Evolutionary conservation across 2,888 invertebrate species (phyloP), one percentile per base, ranked within the genome.

Genomic region (Fabriciana adippe): DNA sequence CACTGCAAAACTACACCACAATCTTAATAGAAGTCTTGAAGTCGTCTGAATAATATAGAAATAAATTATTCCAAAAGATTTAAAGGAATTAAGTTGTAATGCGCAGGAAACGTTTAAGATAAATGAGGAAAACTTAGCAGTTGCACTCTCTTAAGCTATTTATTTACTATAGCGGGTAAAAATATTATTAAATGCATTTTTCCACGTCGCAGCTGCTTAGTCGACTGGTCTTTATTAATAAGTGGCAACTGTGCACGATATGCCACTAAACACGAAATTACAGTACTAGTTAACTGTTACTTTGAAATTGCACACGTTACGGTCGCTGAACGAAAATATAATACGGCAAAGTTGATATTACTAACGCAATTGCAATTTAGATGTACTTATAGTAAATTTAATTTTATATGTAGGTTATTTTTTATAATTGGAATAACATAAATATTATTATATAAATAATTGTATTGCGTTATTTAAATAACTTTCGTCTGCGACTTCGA

Each of bases 251-350:
- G 53, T 56, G 61, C 62, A 64, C 70, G 64, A 61, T 67, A 61
- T 60, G 56, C 51, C 41, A 47, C 47, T 60, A 55, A 67, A 55
- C 65, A 55, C 47, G 60, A 66, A 68, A 70, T 65, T 67, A 67
- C 60, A 53, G 62, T 60, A 45, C 67, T 67, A 56, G 65, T 72
- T 69, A 67, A 64, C 70, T 62, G 65, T 69, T 64, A 64, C 66
- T 70, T 64, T 70, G 69, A 70, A 72, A 72, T 72, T 71, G 64
- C 68, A 65, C 57, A 64, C 41, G 54, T 81, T 83, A 81, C 79
- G 84, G 83, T 80, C 83, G 84, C 76, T 84, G 84, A 83, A 84
- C 87, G 82, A 83, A 85, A 86, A 83, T 84, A 85, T 84, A 79
- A 78, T 78, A 77, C 72, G 71, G 66, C 68, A 65, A 72, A 71